Base-by-base conservation (phyloP, 2,113 vertebrate species). In the Halcyon malimbica region DNA sequence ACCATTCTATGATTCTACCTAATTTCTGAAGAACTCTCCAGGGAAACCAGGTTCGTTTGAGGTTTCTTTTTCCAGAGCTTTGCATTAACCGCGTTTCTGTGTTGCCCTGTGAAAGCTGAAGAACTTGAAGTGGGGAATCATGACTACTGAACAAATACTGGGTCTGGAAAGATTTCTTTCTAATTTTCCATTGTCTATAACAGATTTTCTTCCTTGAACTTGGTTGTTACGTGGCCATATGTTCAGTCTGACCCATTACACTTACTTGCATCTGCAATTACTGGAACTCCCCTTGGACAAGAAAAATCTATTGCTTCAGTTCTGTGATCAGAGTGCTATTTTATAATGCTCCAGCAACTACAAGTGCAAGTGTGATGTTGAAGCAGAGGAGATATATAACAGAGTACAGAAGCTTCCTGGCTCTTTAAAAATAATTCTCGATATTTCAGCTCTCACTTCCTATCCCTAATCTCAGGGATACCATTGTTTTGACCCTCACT, bases 121-220 rank as follows among this genome's bases (percentile, higher is more conserved):
- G 53, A 21, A 37, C 13, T 78, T 12, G 2, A 31, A 77, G 0
- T 57, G 35, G 20, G 39, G 3, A 67, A 62, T 42, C 16, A 65
- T 41, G 50, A 83, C 37, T 82, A 37, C 12, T 67, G 37, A 50
- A 79, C 1, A 1, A 69, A 77, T 51, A 26, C 15, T 44, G 37
- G 8, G 20, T 63, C 85, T 95, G 87, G 70, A 96, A 92, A 71
- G 54, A 13, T 87, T 95, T 76, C 16, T 35, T 87, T 84, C 59
- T 62, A 90, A 54, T 39, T 95, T 93, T 77, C 60, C 48, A 44
- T 29, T 85, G 37, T 37, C 69, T 41, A 17, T 67, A 91, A 89
- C 14, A 63, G 37, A 31, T 92, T 70, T 56, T n/a, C 41, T 87
- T 95, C 83, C 91, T 83, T 87, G 59, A 95, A 96, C 48, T 71